Conservation (phyloP, 2,888 invertebrate species). For the Buathra laborator region DNA sequence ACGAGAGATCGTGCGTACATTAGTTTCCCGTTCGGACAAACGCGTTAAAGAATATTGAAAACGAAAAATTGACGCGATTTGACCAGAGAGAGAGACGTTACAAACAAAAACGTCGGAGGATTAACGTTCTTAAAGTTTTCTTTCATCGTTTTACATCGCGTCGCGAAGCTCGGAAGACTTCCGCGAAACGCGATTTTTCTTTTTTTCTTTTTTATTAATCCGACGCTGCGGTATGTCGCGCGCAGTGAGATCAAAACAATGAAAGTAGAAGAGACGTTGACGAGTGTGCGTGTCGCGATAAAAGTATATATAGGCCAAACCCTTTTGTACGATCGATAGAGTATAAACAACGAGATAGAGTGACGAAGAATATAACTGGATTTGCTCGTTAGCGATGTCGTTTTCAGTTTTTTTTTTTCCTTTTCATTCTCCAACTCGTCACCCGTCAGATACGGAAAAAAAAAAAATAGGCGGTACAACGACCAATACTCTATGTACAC, state of each 20-base stretch:
- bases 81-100: conserved; percentile 10
- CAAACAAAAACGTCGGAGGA: background rate
- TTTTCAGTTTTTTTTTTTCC: conserved; percentile 8
- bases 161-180: conserved; percentile 43
- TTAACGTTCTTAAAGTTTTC: background rate
- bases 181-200: conserved; percentile 18
- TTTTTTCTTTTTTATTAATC: conserved; percentile 3
- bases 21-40: conserved; percentile 1
- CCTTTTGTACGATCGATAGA: conserved; percentile 58
- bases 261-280: conserved; percentile 15
- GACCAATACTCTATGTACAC: conserved; percentile 34
- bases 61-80: background rate
- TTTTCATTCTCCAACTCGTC: conserved; percentile 29
- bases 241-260: conserved; percentile 17
- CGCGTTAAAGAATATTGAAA: background rate
- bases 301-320: conserved; percentile 60
- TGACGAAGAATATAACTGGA: conserved; percentile 41
- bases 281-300: conserved; percentile 54
- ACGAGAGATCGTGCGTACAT: conserved; percentile 6
- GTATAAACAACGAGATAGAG: conserved; percentile 24
- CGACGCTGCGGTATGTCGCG: conserved; percentile 20
- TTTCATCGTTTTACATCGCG: conserved; percentile 7
- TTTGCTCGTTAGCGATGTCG: conserved; percentile 20
- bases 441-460: background rate
- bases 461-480: background rate